A percentile compares a stretch with the other conserved stretches of the same genome.
Evolutionary conservation across 1,140 invertebrate species (phyloP).

Genomic region (Araneus ventricosus): DNA sequence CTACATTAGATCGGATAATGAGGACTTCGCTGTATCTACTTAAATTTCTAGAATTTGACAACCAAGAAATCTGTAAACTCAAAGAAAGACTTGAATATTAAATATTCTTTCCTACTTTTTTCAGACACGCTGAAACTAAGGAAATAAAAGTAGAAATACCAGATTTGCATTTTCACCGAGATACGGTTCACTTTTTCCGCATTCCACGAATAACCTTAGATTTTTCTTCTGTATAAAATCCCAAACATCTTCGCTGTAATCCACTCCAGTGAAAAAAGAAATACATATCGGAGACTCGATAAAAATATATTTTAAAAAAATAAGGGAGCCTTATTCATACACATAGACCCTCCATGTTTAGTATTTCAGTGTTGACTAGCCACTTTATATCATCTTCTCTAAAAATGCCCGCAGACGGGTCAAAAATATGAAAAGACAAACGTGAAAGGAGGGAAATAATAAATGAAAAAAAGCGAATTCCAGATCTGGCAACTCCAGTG

Average conservation of each 20-base stretch:
- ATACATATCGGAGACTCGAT: not conserved
- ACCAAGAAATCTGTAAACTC: no score
- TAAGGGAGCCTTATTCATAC: not conserved
- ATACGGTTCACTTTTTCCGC: not conserved
- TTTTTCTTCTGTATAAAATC: not conserved
- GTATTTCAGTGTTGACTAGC: constrained; percentile 46
- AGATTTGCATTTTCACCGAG: not conserved
- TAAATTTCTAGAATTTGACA: no score
- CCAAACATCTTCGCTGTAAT: not conserved
- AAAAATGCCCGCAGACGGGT: not conserved
- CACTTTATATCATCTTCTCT: constrained; percentile 47
- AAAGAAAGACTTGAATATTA: not conserved
- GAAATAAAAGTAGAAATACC: no score
- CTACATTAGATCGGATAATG: no score
- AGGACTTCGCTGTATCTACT: no score
- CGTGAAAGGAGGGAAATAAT: not conserved
- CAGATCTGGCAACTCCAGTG: constrained; percentile 36
- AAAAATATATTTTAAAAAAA: not conserved
- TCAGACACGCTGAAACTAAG: no score
- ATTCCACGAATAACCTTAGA: not conserved
- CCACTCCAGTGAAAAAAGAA: not conserved
- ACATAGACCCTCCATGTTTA: constrained; percentile 35
- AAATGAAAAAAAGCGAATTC: not conserved
- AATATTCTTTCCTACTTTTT: not conserved
- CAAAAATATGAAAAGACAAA: constrained; percentile 11